Evolutionary conservation across 1,140 invertebrate species (phyloP), one percentile per base, ranked within the genome.

Genomic region (Drosophila ogumai): DNA sequence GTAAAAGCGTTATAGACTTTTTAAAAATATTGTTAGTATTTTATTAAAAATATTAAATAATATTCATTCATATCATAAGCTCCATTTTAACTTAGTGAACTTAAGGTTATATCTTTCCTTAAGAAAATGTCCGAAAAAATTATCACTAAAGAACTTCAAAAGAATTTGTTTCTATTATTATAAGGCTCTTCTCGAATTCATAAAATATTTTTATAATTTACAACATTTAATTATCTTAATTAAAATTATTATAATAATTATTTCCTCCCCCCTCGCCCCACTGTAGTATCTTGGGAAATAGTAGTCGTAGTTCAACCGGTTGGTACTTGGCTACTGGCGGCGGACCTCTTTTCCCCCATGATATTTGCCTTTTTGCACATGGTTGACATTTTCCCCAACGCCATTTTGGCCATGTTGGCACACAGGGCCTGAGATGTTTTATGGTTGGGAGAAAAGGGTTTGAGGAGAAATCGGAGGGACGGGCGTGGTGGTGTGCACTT

Each of bases 311-410:
- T 60, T 76, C 49, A 75, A 67, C 74, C 73, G 72, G 74, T 76
- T 76, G 73, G 63, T 38, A 69, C 75, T 67, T 76, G 74, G 74
- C 75, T 78, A 76, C 74, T 54, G 72, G 56, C 44, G 12, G 55
- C 32, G 17, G 13, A 13, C 34, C 74, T 75, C 25, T 38, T 43
- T 19, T 55, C 17, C 28, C 32, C 57, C 41, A 19, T 61, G 52
- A 44, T 77, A 36, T 78, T 78, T 78, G 75, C 75, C 65, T 77
- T 77, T 69, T 78, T 77, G 75, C 75, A 78, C 76, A 79, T 79
- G 76, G 76, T 79, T 79, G 76, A 79, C 76, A 79, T 79, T 79
- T 79, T 79, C 58, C 54, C 65, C 75, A 78, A 61, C 75, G 75
- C 76, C 76, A 79, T 79, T 79, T 79, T 79, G 55, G 73, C 61